Conservation (phyloP, 2,888 invertebrate genomes). For the Ischnura elegans region DNA sequence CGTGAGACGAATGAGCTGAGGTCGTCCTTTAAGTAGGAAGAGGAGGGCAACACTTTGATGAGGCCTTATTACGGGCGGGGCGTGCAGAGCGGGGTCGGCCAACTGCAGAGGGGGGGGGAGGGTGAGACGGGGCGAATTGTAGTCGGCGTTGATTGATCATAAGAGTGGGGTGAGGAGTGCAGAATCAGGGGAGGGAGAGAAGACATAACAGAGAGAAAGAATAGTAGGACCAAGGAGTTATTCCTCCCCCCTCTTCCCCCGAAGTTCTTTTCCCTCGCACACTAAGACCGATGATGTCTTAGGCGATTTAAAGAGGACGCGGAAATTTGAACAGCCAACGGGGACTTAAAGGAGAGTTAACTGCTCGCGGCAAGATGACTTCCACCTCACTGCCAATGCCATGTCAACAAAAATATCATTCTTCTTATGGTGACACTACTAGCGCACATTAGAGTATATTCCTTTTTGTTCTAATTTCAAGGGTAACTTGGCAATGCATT, state of each 20-base stretch:
- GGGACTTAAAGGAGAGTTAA: background rate
- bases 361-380: background rate
- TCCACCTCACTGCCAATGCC: background rate
- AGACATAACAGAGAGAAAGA: background rate
- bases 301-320: background rate
- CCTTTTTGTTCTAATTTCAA: too few relatives aligned
- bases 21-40: slow-evolving; percentile 26
- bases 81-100: background rate
- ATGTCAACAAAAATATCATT: too few relatives aligned
- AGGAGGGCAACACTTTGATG: slow-evolving; percentile 29
- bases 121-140: background rate
- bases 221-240: background rate
- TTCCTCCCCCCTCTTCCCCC: too few relatives aligned
- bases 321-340: background rate
- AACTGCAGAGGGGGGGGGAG: background rate
- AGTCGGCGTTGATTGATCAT: slow-evolving; percentile 23
- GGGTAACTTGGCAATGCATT: too few relatives aligned
- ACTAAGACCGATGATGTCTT: background rate
- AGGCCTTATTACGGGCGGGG: background rate
- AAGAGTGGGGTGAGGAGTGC: background rate
- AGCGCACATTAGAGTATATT: too few relatives aligned
- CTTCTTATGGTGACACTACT: too few relatives aligned
- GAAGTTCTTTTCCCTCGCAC: background rate
- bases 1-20: background rate
- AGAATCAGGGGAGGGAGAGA: background rate